Evolutionary conservation across 2,888 invertebrate genomes (phyloP).

Genomic region (Ypsolopha scabrella): DNA sequence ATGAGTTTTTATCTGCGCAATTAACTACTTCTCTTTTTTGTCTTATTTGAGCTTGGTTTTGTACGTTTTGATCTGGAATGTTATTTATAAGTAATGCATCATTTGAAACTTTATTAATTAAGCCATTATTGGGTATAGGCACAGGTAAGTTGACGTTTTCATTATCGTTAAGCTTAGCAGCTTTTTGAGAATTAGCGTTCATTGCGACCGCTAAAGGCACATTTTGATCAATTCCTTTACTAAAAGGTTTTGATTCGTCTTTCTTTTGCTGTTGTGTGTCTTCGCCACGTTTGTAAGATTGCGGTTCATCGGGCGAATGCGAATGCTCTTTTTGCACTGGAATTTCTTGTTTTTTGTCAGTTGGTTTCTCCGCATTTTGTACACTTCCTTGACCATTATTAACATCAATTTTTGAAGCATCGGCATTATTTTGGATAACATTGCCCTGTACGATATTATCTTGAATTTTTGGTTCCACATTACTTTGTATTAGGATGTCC

Average conservation of each 20-base stretch:
- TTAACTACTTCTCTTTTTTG: slow-evolving; percentile 48
- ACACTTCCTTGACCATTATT: not conserved
- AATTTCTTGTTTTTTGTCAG: slow-evolving; percentile 6
- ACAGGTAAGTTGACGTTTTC: not conserved
- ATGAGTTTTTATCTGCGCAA: slow-evolving; percentile 29
- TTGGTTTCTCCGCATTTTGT: slow-evolving; percentile 5
- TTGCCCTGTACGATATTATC: no score
- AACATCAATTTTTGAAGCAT: not conserved
- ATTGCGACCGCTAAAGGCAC: slow-evolving; percentile 35
- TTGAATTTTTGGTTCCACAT: no score
- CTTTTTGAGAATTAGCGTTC: slow-evolving; percentile 17
- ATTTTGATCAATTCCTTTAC: slow-evolving; percentile 19
- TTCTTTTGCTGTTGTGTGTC: slow-evolving; percentile 22
- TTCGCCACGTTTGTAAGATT: slow-evolving; percentile 50
- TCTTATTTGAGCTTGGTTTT: slow-evolving; percentile 14
- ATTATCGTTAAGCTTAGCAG: slow-evolving; percentile 5
- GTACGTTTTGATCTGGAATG: not conserved
- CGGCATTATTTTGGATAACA: not conserved
- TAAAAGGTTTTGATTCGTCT: slow-evolving; percentile 8
- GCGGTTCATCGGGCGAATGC: slow-evolving; percentile 47
- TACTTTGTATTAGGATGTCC: no score
- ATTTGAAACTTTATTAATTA: not conserved
- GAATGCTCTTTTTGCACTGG: slow-evolving; percentile 21
- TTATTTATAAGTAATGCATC: not conserved
- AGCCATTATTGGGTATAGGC: not conserved